Percentiles rank a stretch among this genome's conserved stretches.
Conservation (phyloP, 1,140 invertebrate species). For the Rhopalosiphum padi region DNA sequence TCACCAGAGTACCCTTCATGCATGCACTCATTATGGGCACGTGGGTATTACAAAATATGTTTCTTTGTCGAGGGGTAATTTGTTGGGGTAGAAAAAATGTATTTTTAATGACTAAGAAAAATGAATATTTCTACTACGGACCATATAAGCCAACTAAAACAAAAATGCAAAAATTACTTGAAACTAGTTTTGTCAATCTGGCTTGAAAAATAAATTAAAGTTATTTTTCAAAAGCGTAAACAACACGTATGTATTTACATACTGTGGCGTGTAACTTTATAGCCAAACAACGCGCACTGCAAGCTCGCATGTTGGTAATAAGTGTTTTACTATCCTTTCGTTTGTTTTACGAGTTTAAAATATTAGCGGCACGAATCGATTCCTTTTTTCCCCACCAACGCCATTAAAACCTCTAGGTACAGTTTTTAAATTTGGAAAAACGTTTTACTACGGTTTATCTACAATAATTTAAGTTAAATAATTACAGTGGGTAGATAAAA, state of each 20-base stretch:
- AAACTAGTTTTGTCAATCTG: background rate
- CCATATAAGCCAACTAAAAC: background rate
- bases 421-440: background rate
- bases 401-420: background rate
- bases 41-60: background rate
- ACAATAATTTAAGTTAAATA: background rate
- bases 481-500: background rate
- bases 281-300: background rate
- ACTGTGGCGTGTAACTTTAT: background rate
- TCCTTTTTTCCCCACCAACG: background rate
- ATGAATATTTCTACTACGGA: background rate
- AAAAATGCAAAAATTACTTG: too few species aligned
- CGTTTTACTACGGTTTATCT: background rate
- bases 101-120: background rate
- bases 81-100: background rate
- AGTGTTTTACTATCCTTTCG: background rate
- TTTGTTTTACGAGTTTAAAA: background rate
- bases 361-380: background rate
- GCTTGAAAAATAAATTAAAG: background rate
- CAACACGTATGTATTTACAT: background rate
- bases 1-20: background rate
- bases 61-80: background rate
- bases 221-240: background rate
- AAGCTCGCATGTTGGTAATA: background rate
- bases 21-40: background rate